Evolutionary conservation across 1,140 invertebrate species (phyloP), one percentile per base, ranked within the genome.

Genomic region (Trichogramma pretiosum): DNA sequence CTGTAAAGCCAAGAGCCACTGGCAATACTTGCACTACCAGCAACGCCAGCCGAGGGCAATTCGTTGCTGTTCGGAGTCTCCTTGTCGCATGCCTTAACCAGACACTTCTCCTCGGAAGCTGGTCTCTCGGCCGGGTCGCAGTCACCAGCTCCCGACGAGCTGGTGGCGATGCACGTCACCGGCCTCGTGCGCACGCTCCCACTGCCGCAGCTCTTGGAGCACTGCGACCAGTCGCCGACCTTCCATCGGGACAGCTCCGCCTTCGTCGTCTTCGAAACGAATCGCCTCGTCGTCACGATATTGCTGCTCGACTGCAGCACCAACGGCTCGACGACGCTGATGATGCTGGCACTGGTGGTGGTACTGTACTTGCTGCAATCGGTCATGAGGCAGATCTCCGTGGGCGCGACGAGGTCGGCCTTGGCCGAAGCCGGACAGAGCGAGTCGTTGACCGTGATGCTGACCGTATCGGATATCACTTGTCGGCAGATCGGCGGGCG

Each of bases 401-500:
- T 13, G 0, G 45, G 14, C 5, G 30, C 1, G 2, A 40, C 22
- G 0, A 2, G n/a, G n/a, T n/a, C n/a, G n/a, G n/a, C n/a, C n/a
- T n/a, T n/a, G n/a, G n/a, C n/a, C n/a, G n/a, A n/a, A n/a, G n/a
- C n/a, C 1, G 35, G 17, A 61, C 58, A 47, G 73, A 66, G 41
- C 64, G 60, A 57, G 73, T 67, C 23, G 58, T 65, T 43, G 65
- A 57, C 2, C 57, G 64, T 7, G 63, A 51, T 16, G 64, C 72
- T 39, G 70, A 50, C 16, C 0, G 9, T 45, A 7, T 50, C 42
- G 1, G 42, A 10, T 28, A 50, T 45, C 8, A 39, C 58, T 49
- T 73, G 67, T 19, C 74, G 68, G 53, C 76, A 78, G 34, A 68
- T 59, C 13, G 74, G 46, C 9, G 69, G 60, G 14, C 80, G 64